These are phyloP conservation scores for Rhinogobio ventralis DNA, from an alignment of 2,797 vertebrate species.

Conservation along the genomic window DNA sequence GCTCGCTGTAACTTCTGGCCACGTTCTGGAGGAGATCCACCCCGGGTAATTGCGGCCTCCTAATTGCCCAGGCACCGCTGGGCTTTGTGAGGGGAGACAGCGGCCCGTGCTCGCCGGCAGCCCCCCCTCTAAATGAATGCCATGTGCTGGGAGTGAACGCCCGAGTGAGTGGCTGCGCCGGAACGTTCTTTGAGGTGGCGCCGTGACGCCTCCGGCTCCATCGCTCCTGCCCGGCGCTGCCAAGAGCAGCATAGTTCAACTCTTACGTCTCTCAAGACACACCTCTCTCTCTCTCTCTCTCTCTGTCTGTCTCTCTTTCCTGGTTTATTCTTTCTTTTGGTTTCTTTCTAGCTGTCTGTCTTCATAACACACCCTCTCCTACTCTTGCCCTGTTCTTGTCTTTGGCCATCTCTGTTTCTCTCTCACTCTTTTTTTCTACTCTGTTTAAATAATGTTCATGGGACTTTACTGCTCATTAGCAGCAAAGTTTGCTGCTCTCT, in stretches of 20 bases:
- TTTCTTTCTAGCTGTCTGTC: slow-evolving; percentile 32
- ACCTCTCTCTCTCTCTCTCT: slow-evolving; percentile 68
- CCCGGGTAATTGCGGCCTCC: slow-evolving; percentile 73
- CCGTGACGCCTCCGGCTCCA: slow-evolving; percentile 84
- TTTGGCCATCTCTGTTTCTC: slow-evolving; percentile 9
- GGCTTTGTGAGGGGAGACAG: slow-evolving; percentile 60
- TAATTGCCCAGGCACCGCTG: slow-evolving; percentile 80
- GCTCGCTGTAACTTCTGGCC: slow-evolving; percentile 60
- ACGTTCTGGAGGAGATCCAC: slow-evolving; percentile 67
- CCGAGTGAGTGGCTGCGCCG: slow-evolving; percentile 69
- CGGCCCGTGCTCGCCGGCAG: slow-evolving; percentile 51
- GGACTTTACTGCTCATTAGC: slow-evolving; percentile 44
- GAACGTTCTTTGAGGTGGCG: slow-evolving; percentile 87
- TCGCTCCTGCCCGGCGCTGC: slow-evolving; percentile 78
- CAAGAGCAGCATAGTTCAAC: slow-evolving; percentile 86
- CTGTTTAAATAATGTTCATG: slow-evolving; percentile 50
- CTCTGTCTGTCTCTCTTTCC: slow-evolving; percentile 10
- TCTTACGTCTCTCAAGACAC: slow-evolving; percentile 84
- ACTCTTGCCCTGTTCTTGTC: slow-evolving; percentile 21
- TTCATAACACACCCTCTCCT: slow-evolving; percentile 29
- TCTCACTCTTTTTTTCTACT: slow-evolving; percentile 13
- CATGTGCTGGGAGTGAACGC: slow-evolving; percentile 85
- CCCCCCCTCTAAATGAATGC: slow-evolving; percentile 84
- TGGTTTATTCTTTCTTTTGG: slow-evolving; percentile 17
- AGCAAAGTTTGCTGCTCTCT: background rate